These are phyloP conservation scores for Epiblema foenella DNA, from an alignment of 2,888 invertebrate species.

Conservation along the genomic window DNA sequence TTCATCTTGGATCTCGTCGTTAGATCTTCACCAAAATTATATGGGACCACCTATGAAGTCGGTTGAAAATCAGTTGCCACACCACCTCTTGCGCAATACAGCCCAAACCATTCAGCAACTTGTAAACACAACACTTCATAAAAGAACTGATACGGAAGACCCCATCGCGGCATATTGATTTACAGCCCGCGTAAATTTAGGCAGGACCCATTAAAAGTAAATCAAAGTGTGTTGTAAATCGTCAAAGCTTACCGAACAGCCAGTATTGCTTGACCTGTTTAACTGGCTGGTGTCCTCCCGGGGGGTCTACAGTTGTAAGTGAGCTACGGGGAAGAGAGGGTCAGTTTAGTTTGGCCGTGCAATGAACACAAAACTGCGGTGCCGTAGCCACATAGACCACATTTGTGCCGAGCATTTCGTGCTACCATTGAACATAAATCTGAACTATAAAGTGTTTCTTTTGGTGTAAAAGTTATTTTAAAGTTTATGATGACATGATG, in stretches of 20 bases:
- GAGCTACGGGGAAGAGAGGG: neutral
- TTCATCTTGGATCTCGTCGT: no score
- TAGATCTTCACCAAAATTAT: no score
- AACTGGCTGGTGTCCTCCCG: neutral
- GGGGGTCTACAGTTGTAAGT: neutral
- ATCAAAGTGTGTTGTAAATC: constrained; percentile 56
- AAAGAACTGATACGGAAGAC: constrained; percentile 43
- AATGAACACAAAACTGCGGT: constrained; percentile 30
- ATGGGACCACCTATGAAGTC: no score
- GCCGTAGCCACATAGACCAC: constrained; percentile 17
- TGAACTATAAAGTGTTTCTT: constrained; percentile 38
- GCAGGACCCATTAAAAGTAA: constrained; percentile 51
- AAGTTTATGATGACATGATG: constrained; percentile 26
- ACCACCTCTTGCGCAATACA: constrained; percentile 7
- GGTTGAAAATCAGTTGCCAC: neutral
- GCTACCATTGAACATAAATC: constrained; percentile 29
- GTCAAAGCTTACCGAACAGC: constrained; percentile 52
- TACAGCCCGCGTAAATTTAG: constrained; percentile 45
- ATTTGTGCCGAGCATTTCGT: constrained; percentile 41
- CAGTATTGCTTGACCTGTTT: constrained; percentile 45
- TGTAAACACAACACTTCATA: constrained; percentile 42
- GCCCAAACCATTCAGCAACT: constrained; percentile 15
- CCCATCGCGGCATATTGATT: constrained; percentile 44
- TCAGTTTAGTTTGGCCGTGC: neutral
- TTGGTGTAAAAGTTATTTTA: constrained; percentile 29